Base-by-base conservation (phyloP, 2,888 invertebrate species). In the Drosophila kambysellisi region DNA sequence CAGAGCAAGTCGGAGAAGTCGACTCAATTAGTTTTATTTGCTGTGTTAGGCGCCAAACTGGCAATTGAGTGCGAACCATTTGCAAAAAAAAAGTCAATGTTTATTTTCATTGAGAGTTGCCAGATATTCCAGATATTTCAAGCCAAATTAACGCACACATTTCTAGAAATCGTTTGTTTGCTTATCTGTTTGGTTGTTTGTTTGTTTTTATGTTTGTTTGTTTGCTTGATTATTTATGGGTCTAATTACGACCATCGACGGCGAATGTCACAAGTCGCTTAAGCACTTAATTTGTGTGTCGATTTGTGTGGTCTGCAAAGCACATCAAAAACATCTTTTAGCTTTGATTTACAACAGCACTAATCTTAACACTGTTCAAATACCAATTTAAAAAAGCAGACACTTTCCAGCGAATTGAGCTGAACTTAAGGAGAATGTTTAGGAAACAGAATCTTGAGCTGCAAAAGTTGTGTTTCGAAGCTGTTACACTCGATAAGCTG, bases 11-110 rank as follows among this genome's bases (percentile, higher is more conserved):
- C 4, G 35, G 17, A 35, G 30, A 35, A 43, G 41, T 57, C 32
- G 74, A 82, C 88, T 74, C 85, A 89, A 87, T 89, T 87, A 89
- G 88, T 84, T 86, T 74, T 79, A 76, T 77, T 81, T 75, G 65
- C 57, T 30, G 39, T 67, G 53, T 64, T 59, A 37, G 69, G 61
- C 70, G 60, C 62, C 75, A 60, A 52, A 48, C 46, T 52, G 58
- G 46, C 70, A 59, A 74, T 64, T 60, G 65, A 46, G 50, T 56
- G 57, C 48, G 29, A 51, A 61, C 32, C 59, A 57, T 20, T 39
- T 37, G 15, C 43, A 41, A 53, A 70, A 67, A 25, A 67, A 65
- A 70, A 71, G 69, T 76, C 63, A 70, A 82, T 80, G 77, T 72
- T 80, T 78, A 66, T 76, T 77, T 88, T 76, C 50, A 70, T 79